A percentile compares a stretch with the other conserved stretches of the same genome.
Conservation (phyloP, 2,113 vertebrate genomes). For the Macquaria ambigua region DNA sequence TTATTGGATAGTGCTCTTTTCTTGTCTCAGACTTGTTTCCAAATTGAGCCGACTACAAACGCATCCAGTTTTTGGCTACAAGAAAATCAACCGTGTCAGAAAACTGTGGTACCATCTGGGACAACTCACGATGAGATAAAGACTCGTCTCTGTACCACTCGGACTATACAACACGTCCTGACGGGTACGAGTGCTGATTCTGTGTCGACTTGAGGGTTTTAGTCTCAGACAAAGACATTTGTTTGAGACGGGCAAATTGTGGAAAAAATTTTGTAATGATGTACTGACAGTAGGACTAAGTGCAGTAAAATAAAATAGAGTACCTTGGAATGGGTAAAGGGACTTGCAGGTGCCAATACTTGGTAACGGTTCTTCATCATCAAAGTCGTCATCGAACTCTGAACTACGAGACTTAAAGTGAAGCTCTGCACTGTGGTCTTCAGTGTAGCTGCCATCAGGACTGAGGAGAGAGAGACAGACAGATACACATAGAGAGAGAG, state of each 20-base stretch:
- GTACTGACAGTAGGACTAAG: background rate
- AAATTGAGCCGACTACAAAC: too few relatives aligned
- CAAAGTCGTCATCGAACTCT: conserved; percentile 96
- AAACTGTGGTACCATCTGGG: too few relatives aligned
- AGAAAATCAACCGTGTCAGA: too few relatives aligned
- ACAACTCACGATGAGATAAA: too few relatives aligned
- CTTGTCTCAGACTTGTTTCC: too few relatives aligned
- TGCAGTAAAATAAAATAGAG: conserved; percentile 19
- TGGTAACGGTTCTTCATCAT: conserved; percentile 94
- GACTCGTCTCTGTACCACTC: too few relatives aligned
- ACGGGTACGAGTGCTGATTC: background rate
- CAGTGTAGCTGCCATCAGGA: conserved; percentile 98
- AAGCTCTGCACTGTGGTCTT: conserved; percentile 93
- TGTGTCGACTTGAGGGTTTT: background rate
- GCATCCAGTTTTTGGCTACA: too few relatives aligned
- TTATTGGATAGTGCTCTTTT: too few relatives aligned
- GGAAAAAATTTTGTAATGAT: background rate
- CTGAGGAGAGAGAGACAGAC: conserved; percentile 76
- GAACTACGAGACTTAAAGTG: conserved; percentile 91
- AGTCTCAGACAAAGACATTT: background rate
- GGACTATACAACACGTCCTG: too few relatives aligned
- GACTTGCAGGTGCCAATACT: conserved; percentile 97
- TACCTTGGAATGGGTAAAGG: conserved; percentile 94
- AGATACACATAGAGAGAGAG: background rate
- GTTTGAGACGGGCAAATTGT: background rate